phyloP scores from a whole-genome alignment of 2,113 vertebrate species.

The Polyodon spathula region DNA sequence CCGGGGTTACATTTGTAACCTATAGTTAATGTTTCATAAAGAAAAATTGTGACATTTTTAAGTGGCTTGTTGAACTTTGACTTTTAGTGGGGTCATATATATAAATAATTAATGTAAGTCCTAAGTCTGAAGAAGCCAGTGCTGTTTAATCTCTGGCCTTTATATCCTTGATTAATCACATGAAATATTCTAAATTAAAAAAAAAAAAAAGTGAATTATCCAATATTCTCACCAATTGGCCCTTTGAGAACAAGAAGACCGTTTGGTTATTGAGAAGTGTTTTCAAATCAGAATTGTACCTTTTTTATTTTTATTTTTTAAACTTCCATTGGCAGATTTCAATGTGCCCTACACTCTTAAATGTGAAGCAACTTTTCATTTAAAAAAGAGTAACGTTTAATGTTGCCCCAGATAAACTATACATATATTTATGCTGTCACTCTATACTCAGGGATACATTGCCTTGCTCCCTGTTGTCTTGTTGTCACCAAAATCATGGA shows the following conservation, averaged over 20 bases:
- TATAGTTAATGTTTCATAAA: not conserved
- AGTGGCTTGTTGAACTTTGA: conserved; percentile 1
- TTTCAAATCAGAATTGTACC: conserved; percentile 25
- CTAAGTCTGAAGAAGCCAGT: not conserved
- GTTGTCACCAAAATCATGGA: too few species aligned
- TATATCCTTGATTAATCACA: too few species aligned
- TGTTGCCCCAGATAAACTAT: conserved; percentile 25
- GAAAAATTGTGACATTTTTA: conserved; percentile 4
- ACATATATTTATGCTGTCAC: conserved; percentile 16
- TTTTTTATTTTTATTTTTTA: conserved; percentile 35
- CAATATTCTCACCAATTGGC: not conserved
- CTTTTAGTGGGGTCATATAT: not conserved
- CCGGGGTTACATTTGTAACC: not conserved
- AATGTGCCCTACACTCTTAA: conserved; percentile 22
- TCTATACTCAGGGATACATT: conserved; percentile 23
- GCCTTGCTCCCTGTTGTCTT: too few species aligned
- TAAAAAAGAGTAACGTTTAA: conserved; percentile 32
- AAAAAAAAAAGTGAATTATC: too few species aligned
- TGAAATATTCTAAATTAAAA: too few species aligned
- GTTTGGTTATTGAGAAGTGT: conserved; percentile 10
- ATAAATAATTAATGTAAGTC: too few species aligned
- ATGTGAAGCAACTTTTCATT: conserved; percentile 34
- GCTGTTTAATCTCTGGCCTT: not conserved
- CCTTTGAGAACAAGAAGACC: not conserved
- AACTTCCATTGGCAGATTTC: conserved; percentile 29